Evolutionary conservation across 92 coral and sea anemone genomes (phyloP), one percentile per base, ranked within the genome.

Genomic region (Diadumene lineata): DNA sequence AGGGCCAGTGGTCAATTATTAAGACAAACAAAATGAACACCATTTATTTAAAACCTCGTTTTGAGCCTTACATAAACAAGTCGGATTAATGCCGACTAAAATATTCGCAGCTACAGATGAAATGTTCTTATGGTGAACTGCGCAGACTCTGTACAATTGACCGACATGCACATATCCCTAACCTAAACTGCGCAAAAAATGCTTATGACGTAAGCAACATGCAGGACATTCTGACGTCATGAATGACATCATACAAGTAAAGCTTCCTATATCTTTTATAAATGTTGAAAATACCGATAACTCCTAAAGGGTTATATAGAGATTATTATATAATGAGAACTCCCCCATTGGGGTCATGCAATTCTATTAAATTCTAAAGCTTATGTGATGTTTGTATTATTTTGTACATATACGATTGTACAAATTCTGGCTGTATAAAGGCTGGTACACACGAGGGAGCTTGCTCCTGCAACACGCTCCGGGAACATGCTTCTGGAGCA

Each of bases 201-300:
- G 58, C 24, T 21, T 13, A 13, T 13, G 58, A 13, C 18, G 24
- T 21, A 21, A 13, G 58, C 58, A 53, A 53, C 19, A n/a, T n/a
- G n/a, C n/a, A 53, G 58, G 58, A 53, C 58, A 53, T 53, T 15
- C 3, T 58, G 64, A 58, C 64, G 64, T 58, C 64, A 58, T 17
- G 7, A 22, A 25, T 53, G 31, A 22, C 31, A 32, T 22, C 17
- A 26, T 32, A 43, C 43, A 28, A 13, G n/a, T 28, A 62, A 62
- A 62, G 68, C 68, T 62, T 28, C 43, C 38, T 62, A 62, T 62
- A 62, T 62, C 29, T 62, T 62, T 62, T 62, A 62, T 62, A 62
- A 62, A 28, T 62, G 43, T 30, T 38, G 68, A 15, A 26, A 23
- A 53, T 3, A 26, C 31, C 31, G 64, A 22, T 58, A 58, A 62